Evolutionary conservation across 2,113 vertebrate genomes (phyloP), one percentile per base, ranked within the genome.

Genomic region (Dasyprocta punctata): DNA sequence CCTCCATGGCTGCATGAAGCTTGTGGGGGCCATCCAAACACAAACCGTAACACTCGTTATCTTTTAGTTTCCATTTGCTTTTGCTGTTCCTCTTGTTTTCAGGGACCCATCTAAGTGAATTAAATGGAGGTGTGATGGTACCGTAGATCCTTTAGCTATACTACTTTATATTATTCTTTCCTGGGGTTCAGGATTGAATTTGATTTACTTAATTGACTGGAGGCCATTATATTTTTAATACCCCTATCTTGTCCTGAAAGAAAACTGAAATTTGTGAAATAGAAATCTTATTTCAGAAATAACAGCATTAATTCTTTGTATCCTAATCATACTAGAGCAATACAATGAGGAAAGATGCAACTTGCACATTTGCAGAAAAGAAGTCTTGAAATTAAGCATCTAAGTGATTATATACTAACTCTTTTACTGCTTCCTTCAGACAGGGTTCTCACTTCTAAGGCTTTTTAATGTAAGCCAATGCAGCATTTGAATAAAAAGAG

Each of bases 91-190:
- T 84, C 13, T 44, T 69, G 44, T 56, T 75, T 61, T 8, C 14
- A 41, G 30, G 30, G 49, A 89, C 9, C 22, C 80, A 94, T 47
- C n/a, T 94, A 67, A n/a, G 26, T 54, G 54, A 96, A 85, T 67
- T 75, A 82, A 86, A 41, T 52, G 52, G 33, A n/a, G 24, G 86
- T 52, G 36, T 24, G 36, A 84, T 71, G 33, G 36, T n/a, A 20
- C 5, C 20, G 44, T 52, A 56, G 41, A 78, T 90, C 28, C 14
- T 82, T 65, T 61, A 58, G n/a, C 11, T 90, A 8, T 49, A n/a
- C 11, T 84, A n/a, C 84, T 90, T 87, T 92, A 19, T 73, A 19
- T 10, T 52, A 63, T 63, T 77, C 75, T n/a, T 33, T 12, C 2
- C 36, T 19, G 3, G 36, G 13, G 82, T 41, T 92, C 12, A 22